These are phyloP conservation scores for Chrysina gloriosa DNA, from an alignment of 2,888 invertebrate species.

Conservation along the genomic window DNA sequence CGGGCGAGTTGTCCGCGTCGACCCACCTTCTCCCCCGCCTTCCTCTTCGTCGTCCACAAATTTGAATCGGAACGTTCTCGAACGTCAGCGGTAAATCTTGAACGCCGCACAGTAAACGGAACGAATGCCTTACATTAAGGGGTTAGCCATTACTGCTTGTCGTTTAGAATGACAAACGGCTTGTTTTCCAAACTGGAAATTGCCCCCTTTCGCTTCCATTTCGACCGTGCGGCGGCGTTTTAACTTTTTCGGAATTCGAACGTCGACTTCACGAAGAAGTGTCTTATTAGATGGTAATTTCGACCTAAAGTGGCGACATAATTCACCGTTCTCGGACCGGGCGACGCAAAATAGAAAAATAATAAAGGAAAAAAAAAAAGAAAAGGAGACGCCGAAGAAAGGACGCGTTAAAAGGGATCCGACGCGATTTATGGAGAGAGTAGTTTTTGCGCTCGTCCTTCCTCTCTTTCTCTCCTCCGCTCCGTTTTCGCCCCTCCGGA, in stretches of 20 bases:
- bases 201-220: slow-evolving; percentile 20
- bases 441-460: no score
- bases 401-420: no score
- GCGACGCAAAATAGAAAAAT: no score
- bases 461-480: not conserved
- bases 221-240: slow-evolving; percentile 8
- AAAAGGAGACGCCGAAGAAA: no score
- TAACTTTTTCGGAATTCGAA: not conserved
- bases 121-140: not conserved
- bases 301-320: not conserved
- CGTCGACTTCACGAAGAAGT: not conserved
- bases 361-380: no score
- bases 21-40: no score
- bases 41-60: no score
- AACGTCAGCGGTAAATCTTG: no score
- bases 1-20: no score
- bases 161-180: slow-evolving; percentile 22
- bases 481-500: not conserved
- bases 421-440: no score
- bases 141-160: slow-evolving; percentile 6
- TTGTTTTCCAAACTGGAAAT: slow-evolving; percentile 29
- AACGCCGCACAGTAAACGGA: not conserved
- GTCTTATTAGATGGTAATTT: not conserved
- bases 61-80: no score
- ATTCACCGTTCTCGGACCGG: not conserved